These are phyloP conservation scores for Ceyx erithaca DNA, from an alignment of 2,797 vertebrate genomes.

Conservation along the genomic window DNA sequence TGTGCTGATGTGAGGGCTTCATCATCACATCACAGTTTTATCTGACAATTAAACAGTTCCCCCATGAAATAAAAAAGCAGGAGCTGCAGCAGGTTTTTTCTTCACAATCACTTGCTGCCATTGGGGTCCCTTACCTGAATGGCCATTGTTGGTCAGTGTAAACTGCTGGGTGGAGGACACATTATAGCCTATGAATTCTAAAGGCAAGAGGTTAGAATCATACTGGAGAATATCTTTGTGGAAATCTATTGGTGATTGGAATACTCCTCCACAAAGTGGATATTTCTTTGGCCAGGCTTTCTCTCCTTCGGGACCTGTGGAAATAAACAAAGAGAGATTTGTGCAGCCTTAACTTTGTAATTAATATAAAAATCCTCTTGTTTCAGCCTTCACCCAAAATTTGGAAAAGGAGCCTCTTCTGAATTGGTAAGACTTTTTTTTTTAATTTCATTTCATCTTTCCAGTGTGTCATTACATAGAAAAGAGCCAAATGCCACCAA, in stretches of 20 bases:
- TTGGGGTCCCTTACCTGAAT: slow-evolving; percentile 84
- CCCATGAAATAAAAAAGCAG: not conserved
- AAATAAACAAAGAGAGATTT: not conserved
- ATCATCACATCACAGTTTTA: not conserved
- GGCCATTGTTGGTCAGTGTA: slow-evolving; percentile 91
- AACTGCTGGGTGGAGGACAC: slow-evolving; percentile 81
- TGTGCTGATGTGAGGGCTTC: not conserved
- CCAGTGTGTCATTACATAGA: not conserved
- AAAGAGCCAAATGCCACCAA: not conserved
- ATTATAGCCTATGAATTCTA: slow-evolving; percentile 89
- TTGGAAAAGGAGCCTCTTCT: not conserved
- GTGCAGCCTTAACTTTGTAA: not conserved
- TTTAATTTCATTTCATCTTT: not conserved
- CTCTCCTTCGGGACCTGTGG: slow-evolving; percentile 86
- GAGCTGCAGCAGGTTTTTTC: not conserved
- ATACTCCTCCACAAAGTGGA: slow-evolving; percentile 88
- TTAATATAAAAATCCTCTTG: not conserved
- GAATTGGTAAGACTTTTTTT: not conserved
- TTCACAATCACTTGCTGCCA: not conserved
- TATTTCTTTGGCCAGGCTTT: slow-evolving; percentile 86
- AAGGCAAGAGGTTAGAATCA: slow-evolving; percentile 84
- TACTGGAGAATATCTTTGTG: slow-evolving; percentile 87
- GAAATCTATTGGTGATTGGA: slow-evolving; percentile 94
- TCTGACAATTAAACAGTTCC: not conserved
- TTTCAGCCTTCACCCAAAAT: not conserved